Percentiles rank a stretch among this genome's conserved stretches.
Evolutionary conservation across 2,888 invertebrate genomes (phyloP).

Genomic region (Malacosoma neustria): DNA sequence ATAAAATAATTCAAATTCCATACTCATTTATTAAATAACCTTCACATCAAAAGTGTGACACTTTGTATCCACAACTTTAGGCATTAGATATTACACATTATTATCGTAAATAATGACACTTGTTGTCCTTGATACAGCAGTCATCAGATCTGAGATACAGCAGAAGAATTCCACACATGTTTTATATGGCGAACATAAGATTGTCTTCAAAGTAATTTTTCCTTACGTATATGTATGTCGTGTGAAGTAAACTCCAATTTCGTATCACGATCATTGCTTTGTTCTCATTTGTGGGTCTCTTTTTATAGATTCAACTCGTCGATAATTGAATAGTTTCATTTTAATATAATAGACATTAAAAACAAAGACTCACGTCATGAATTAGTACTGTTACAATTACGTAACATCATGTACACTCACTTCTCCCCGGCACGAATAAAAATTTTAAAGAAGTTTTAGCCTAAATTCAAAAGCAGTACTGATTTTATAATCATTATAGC

Average conservation of each 20-base stretch:
- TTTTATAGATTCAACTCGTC: not conserved
- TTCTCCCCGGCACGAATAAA: too few relatives aligned
- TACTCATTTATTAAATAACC: not conserved
- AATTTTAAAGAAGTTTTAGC: too few relatives aligned
- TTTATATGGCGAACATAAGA: not conserved
- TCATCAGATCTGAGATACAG: not conserved
- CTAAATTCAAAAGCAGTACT: too few relatives aligned
- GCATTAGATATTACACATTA: not conserved
- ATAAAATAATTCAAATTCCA: too few relatives aligned
- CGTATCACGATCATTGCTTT: not conserved
- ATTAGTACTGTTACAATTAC: not conserved
- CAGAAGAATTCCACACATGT: not conserved
- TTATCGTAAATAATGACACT: not conserved
- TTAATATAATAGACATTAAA: not conserved
- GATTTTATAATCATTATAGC: too few relatives aligned
- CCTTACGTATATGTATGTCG: not conserved
- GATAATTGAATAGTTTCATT: not conserved
- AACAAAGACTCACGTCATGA: not conserved
- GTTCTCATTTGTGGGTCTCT: not conserved
- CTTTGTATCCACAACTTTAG: not conserved
- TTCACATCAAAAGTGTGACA: not conserved
- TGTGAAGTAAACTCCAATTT: not conserved
- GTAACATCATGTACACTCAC: too few relatives aligned
- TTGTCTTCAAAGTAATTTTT: not conserved
- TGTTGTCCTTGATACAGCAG: not conserved